Percentiles rank a stretch among this genome's conserved stretches.
These are phyloP conservation scores for Sialia sialis DNA, from an alignment of 2,113 vertebrate genomes.

Conservation along the genomic window DNA sequence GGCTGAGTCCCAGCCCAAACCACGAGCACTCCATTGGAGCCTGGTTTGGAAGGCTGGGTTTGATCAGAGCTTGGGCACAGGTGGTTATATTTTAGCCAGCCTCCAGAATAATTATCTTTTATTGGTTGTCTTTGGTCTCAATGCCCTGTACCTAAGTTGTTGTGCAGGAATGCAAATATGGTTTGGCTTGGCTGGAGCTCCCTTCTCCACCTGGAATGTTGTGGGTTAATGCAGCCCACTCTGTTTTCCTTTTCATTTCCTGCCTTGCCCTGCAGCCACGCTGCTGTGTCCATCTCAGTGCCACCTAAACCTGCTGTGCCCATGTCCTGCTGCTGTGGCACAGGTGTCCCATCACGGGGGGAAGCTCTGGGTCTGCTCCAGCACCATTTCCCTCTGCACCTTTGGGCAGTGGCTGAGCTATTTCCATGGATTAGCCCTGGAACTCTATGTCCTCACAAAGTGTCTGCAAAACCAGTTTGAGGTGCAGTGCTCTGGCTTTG, in stretches of 20 bases:
- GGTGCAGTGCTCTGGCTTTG: not conserved
- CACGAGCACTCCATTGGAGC: not conserved
- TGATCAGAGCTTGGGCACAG: not conserved
- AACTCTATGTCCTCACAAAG: accelerated
- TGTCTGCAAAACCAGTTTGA: not conserved
- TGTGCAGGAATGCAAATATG: not conserved
- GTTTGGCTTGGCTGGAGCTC: not conserved
- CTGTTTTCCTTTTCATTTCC: not conserved
- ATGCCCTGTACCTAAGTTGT: not conserved
- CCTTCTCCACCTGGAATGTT: not conserved
- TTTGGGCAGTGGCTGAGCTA: accelerated
- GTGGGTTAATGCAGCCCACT: not conserved
- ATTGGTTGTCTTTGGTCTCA: conserved; percentile 18
- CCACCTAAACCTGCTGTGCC: not conserved
- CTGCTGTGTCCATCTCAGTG: not conserved
- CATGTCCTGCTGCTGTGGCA: not conserved
- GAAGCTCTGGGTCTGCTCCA: not conserved
- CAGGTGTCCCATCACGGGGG: accelerated
- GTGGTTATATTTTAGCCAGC: not conserved
- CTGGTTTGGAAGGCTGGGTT: not conserved
- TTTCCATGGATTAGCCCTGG: not conserved
- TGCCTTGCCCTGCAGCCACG: accelerated
- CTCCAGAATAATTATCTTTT: not conserved
- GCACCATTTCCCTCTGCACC: not conserved
- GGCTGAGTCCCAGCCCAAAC: not conserved